These are phyloP conservation scores for Papilio machaon DNA, from an alignment of 1,140 invertebrate species.

Conservation along the genomic window DNA sequence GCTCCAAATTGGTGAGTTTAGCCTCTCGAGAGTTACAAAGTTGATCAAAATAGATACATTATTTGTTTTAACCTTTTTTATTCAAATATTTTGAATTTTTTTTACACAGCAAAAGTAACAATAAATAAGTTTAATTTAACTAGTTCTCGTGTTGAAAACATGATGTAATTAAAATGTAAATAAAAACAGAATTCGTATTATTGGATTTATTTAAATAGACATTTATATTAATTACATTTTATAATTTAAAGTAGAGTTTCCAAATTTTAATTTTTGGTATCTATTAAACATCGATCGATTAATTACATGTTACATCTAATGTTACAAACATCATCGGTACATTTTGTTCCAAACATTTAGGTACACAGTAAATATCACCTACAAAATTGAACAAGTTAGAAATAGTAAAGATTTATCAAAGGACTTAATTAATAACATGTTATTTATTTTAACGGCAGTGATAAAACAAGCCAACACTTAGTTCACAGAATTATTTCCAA, in stretches of 20 bases:
- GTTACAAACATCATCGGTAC: constrained; percentile 76
- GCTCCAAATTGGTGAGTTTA: too few species aligned
- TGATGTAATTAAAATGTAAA: constrained; percentile 31
- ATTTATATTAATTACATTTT: constrained; percentile 76
- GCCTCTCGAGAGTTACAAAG: too few species aligned
- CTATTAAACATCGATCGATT: constrained; percentile 77
- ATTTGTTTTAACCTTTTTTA: too few species aligned
- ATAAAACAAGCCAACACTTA: constrained; percentile 70
- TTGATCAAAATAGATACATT: too few species aligned
- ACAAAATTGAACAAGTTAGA: constrained; percentile 81
- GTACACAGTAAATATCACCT: constrained; percentile 80
- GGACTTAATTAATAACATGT: constrained; percentile 70
- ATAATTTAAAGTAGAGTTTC: constrained; percentile 79
- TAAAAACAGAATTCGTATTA: constrained; percentile 63
- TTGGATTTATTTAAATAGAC: constrained; percentile 81
- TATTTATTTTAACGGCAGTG: constrained; percentile 78
- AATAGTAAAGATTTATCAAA: constrained; percentile 81
- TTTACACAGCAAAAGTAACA: too few species aligned
- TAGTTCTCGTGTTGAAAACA: too few species aligned
- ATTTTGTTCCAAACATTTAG: constrained; percentile 79
- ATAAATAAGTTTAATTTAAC: too few species aligned
- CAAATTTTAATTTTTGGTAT: constrained; percentile 80
- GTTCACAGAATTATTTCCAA: constrained; percentile 31
- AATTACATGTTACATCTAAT: constrained; percentile 75
- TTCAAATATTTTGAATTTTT: too few species aligned